A percentile compares a stretch with the other conserved stretches of the same genome.
phyloP scores from a whole-genome alignment of 2,888 invertebrate species.

The Gymnosoma rotundatum region DNA sequence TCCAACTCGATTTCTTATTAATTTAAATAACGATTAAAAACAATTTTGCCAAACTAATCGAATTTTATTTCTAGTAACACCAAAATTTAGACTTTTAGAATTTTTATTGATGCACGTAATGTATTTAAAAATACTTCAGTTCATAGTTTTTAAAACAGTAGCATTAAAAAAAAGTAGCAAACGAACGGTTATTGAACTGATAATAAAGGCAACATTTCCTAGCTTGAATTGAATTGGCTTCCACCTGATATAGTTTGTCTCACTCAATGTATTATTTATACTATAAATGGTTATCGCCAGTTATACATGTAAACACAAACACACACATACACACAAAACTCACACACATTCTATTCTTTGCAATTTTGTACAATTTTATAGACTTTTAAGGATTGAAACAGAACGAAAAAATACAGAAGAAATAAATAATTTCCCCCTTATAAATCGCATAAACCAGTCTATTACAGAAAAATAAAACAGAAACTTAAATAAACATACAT shows the following conservation, averaged over 20 bases:
- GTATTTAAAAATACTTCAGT: background rate
- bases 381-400: conserved; percentile 66
- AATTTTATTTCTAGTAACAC: too few relatives aligned
- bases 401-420: conserved; percentile 12
- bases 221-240: conserved; percentile 48
- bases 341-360: conserved; percentile 25
- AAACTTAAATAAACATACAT: conserved; percentile 2
- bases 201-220: conserved; percentile 44
- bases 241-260: conserved; percentile 58
- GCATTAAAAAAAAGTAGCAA: background rate
- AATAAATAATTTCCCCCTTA: conserved; percentile 41
- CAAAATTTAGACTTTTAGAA: too few relatives aligned
- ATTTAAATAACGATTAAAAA: too few relatives aligned
- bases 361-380: conserved; percentile 58
- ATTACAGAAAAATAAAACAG: conserved; percentile 35
- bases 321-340: background rate
- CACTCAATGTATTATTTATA: conserved; percentile 59
- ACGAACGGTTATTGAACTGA: conserved; percentile 62
- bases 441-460: conserved; percentile 53
- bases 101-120: too few relatives aligned
- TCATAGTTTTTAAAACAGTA: background rate
- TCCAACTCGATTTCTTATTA: too few relatives aligned
- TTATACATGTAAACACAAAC: background rate
- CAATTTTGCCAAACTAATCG: too few relatives aligned
- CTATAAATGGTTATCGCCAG: conserved; percentile 54